These are phyloP conservation scores for Dasysyrphus albostriatus DNA, from an alignment of 2,888 invertebrate species.

Conservation along the genomic window DNA sequence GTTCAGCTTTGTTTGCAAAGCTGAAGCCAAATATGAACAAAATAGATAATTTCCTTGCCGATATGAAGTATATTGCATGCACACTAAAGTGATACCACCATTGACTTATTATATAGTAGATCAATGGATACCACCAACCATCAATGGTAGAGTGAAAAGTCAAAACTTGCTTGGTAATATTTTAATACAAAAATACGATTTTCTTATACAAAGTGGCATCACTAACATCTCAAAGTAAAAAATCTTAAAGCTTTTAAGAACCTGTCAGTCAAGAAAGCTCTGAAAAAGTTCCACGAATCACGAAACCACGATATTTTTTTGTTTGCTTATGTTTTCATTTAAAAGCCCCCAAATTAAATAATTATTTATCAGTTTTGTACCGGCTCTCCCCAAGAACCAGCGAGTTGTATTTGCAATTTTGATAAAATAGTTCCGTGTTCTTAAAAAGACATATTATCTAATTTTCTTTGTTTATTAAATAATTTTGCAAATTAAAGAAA, in stretches of 20 bases:
- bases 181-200: too few species aligned
- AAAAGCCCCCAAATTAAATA: constrained; percentile 29
- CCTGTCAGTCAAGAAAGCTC: constrained; percentile 24
- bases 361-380: constrained; percentile 52
- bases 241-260: not conserved
- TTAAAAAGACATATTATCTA: constrained; percentile 37
- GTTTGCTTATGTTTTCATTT: constrained; percentile 21
- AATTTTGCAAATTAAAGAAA: not conserved
- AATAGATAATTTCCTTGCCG: too few species aligned
- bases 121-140: too few species aligned
- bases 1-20: too few species aligned
- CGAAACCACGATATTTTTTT: not conserved
- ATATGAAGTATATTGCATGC: too few species aligned
- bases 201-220: too few species aligned
- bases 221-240: too few species aligned
- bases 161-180: too few species aligned
- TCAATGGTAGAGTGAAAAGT: too few species aligned
- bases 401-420: not conserved
- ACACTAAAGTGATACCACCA: too few species aligned
- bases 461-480: constrained; percentile 24
- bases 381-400: constrained; percentile 15
- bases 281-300: not conserved
- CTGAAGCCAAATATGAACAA: too few species aligned
- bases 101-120: too few species aligned
- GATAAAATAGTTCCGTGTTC: not conserved